Percentiles rank a stretch among this genome's conserved stretches.
These are phyloP conservation scores for Mus spicilegus DNA, from an alignment of 2,113 vertebrate genomes.

Conservation along the genomic window DNA sequence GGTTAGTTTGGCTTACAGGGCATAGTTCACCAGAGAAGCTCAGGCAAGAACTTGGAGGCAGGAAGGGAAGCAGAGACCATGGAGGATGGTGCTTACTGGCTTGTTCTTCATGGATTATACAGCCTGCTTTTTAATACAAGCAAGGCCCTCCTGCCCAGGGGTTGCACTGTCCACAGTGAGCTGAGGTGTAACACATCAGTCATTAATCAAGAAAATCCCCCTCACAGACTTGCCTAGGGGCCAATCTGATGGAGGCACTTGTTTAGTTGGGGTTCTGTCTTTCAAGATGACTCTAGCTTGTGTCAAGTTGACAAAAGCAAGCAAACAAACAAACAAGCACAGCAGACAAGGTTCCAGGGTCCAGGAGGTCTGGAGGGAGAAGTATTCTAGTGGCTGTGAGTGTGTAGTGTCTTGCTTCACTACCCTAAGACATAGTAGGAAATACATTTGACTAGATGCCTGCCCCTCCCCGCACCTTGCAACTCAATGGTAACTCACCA, in stretches of 20 bases:
- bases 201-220: background rate
- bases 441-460: background rate
- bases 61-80: background rate
- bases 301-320: background rate
- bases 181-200: background rate
- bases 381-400: background rate
- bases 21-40: background rate
- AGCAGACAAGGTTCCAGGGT: background rate
- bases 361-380: background rate
- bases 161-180: background rate
- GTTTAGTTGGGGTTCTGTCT: background rate
- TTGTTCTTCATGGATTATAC: background rate
- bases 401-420: background rate
- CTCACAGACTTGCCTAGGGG: too few species aligned
- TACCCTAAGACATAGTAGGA: background rate
- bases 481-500: background rate
- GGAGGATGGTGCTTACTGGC: background rate
- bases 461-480: background rate
- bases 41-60: background rate
- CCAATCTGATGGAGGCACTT: too few species aligned
- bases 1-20: background rate
- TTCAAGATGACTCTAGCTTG: background rate
- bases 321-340: background rate
- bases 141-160: background rate
- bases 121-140: background rate